Percentiles rank a stretch among this genome's conserved stretches.
Evolutionary conservation across 2,888 invertebrate species (phyloP).

Genomic region (Cyclophora punctaria): DNA sequence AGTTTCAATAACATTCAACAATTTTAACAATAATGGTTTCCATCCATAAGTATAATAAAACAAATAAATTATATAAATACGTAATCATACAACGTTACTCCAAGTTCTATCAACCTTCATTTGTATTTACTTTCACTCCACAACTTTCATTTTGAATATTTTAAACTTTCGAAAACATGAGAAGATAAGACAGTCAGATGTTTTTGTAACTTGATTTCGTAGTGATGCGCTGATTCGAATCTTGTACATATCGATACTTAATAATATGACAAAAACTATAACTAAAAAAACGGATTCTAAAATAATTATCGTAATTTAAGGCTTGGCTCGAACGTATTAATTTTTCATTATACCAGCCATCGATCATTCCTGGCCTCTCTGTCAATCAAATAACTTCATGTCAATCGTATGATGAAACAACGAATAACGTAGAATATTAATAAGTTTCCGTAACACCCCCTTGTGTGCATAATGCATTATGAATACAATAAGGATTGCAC

Average conservation of each 20-base stretch:
- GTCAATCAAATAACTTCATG: constrained; percentile 26
- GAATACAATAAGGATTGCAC: constrained; percentile 9
- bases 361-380: constrained; percentile 17
- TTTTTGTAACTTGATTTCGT: not conserved
- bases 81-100: constrained; percentile 6
- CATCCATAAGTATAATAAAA: too few relatives aligned
- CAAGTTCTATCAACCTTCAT: constrained; percentile 38
- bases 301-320: too few relatives aligned
- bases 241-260: not conserved
- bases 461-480: constrained; percentile 19
- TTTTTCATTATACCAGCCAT: not conserved
- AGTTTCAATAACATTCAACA: too few relatives aligned
- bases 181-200: not conserved
- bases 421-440: constrained; percentile 32
- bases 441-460: constrained; percentile 21
- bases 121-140: constrained; percentile 52
- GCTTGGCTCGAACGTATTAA: too few relatives aligned
- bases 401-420: constrained; percentile 36
- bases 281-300: too few relatives aligned
- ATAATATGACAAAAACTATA: too few relatives aligned
- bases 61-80: not conserved
- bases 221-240: constrained; percentile 1
- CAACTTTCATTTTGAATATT: constrained; percentile 49
- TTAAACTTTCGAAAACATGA: constrained; percentile 36
- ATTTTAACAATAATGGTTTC: too few relatives aligned